A percentile compares a stretch with the other conserved stretches of the same genome.
phyloP scores from a whole-genome alignment of 2,113 vertebrate genomes.

The Eira barbara region DNA sequence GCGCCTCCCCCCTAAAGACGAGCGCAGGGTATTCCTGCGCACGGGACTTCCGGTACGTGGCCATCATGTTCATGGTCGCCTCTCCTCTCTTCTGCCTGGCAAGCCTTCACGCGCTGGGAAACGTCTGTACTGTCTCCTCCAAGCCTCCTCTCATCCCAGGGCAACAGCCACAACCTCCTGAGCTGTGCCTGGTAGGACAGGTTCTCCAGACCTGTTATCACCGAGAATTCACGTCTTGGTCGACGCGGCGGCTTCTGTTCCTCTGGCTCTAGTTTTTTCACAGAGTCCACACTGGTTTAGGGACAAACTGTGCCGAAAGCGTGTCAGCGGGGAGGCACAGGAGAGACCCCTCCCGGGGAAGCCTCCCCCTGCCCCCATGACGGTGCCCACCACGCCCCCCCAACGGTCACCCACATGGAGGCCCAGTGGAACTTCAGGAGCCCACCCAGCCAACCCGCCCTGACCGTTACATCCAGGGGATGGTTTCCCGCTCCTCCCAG shows the following conservation, averaged over 20 bases:
- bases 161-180: background rate
- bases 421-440: no score
- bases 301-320: background rate
- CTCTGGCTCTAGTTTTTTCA: background rate
- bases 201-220: background rate
- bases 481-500: rapidly evolving
- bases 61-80: rapidly evolving
- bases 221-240: background rate
- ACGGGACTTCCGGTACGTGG: rapidly evolving
- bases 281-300: background rate
- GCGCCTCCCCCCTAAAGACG: background rate
- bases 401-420: rapidly evolving
- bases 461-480: rapidly evolving
- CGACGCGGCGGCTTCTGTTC: background rate
- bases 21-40: rapidly evolving
- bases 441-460: no score
- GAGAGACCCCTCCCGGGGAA: background rate
- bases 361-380: no score
- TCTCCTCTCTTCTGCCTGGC: background rate
- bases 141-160: background rate
- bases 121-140: background rate
- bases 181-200: background rate
- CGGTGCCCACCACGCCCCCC: background rate
- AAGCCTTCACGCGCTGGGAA: background rate
- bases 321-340: background rate